Conservation (phyloP, 2,797 vertebrate species). For the Cossypha polioptera region DNA sequence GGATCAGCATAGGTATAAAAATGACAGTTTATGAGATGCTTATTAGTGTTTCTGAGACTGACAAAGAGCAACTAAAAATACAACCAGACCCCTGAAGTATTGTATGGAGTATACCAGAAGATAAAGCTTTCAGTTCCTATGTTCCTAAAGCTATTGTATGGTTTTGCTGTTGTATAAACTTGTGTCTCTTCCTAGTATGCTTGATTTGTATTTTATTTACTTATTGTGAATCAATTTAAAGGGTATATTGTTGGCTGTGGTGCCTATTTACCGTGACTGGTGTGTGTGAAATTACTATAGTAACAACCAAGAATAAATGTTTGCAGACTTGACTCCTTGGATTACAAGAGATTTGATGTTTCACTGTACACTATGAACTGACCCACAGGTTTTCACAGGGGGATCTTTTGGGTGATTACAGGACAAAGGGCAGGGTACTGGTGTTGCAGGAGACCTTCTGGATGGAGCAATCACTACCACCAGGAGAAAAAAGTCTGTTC, state of each 20-base stretch:
- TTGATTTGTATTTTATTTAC: background rate
- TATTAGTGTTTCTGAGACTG: background rate
- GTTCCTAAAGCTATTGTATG: background rate
- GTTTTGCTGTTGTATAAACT: background rate
- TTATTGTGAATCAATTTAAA: background rate
- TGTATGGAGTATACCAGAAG: background rate
- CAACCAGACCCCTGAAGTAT: background rate
- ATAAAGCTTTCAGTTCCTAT: background rate
- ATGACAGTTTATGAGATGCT: background rate
- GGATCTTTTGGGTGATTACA: background rate
- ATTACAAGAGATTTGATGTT: background rate
- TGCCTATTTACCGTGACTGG: background rate
- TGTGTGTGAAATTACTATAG: background rate
- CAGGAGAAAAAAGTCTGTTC: background rate
- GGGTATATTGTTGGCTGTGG: background rate
- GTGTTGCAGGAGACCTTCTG: background rate
- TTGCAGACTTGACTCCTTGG: background rate
- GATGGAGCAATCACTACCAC: fast-evolving
- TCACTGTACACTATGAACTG: background rate
- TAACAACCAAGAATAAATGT: background rate
- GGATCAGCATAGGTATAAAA: background rate
- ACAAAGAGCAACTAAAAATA: background rate
- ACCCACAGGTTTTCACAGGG: background rate
- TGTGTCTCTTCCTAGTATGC: background rate
- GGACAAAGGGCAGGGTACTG: background rate